phyloP scores from a whole-genome alignment of 2,113 vertebrate genomes.

The Hippocampus mohnikei region DNA sequence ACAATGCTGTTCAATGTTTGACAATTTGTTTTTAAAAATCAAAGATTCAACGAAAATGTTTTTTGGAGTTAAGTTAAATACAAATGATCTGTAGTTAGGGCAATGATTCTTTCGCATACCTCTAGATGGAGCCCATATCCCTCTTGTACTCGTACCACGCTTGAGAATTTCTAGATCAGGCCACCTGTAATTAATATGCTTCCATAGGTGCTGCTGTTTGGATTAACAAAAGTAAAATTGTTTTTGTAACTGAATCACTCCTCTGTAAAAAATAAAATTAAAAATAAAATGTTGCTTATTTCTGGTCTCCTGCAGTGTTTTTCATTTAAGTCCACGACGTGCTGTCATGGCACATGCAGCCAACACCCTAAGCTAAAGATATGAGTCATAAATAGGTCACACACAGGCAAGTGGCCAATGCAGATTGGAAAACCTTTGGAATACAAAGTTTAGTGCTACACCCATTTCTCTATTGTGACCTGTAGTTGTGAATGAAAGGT shows the following conservation, averaged over 20 bases:
- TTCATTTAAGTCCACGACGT: constrained; percentile 34
- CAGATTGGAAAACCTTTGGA: constrained; percentile 41
- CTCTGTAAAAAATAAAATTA: not conserved
- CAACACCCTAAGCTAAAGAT: constrained; percentile 54
- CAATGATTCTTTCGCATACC: too few species aligned
- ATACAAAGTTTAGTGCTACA: constrained; percentile 41
- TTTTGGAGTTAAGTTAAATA: too few species aligned
- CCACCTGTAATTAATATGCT: not conserved
- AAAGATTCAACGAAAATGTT: too few species aligned
- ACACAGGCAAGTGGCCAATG: constrained; percentile 28
- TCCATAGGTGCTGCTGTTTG: not conserved
- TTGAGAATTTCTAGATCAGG: not conserved
- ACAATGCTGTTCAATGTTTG: not conserved
- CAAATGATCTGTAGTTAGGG: too few species aligned
- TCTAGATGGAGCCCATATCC: too few species aligned
- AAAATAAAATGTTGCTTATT: not conserved
- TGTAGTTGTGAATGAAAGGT: constrained; percentile 25
- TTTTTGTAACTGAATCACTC: too few species aligned
- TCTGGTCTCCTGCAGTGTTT: constrained; percentile 3
- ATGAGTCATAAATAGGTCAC: constrained; percentile 61
- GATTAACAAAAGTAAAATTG: not conserved
- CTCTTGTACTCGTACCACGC: not conserved
- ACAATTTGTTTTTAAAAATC: too few species aligned
- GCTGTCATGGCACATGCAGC: constrained; percentile 39
- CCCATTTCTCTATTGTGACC: constrained; percentile 32